phyloP scores from a whole-genome alignment of 2,113 vertebrate species.

The Indicator maculatus region DNA sequence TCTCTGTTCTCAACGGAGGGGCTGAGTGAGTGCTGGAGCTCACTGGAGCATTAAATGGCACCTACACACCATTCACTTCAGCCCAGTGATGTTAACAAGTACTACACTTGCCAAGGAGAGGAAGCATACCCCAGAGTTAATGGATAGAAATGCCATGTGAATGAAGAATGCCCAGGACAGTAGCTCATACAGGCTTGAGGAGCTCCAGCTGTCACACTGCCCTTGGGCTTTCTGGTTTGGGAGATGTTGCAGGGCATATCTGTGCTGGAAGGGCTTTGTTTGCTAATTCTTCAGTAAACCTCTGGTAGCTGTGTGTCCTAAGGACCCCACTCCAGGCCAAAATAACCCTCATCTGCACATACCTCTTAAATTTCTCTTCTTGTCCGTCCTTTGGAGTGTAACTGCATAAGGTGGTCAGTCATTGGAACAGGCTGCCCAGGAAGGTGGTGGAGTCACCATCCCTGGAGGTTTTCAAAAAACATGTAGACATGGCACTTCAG shows the following conservation, averaged over 20 bases:
- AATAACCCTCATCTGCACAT: not conserved
- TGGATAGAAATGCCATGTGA: not conserved
- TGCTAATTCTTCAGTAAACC: not conserved
- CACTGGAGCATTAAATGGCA: slow-evolving; percentile 36
- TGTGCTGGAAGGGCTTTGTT: not conserved
- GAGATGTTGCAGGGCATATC: not conserved
- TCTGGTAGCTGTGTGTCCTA: not conserved
- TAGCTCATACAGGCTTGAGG: not conserved
- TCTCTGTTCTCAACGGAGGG: not conserved
- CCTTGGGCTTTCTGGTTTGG: not conserved
- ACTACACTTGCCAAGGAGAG: not conserved
- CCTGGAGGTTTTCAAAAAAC: no score
- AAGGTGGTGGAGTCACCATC: no score
- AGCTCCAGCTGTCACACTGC: not conserved
- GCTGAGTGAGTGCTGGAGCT: slow-evolving; percentile 26
- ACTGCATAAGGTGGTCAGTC: no score
- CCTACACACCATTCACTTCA: not conserved
- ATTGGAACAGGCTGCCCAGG: no score
- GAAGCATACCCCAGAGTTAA: not conserved
- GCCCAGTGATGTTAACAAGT: not conserved
- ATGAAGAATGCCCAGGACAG: not conserved
- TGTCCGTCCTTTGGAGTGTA: not conserved
- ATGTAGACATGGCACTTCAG: no score
- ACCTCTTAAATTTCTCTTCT: not conserved
- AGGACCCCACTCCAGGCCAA: rapidly evolving